These are phyloP conservation scores for Crotophaga sulcirostris DNA, from an alignment of 2,113 vertebrate species.

Conservation along the genomic window DNA sequence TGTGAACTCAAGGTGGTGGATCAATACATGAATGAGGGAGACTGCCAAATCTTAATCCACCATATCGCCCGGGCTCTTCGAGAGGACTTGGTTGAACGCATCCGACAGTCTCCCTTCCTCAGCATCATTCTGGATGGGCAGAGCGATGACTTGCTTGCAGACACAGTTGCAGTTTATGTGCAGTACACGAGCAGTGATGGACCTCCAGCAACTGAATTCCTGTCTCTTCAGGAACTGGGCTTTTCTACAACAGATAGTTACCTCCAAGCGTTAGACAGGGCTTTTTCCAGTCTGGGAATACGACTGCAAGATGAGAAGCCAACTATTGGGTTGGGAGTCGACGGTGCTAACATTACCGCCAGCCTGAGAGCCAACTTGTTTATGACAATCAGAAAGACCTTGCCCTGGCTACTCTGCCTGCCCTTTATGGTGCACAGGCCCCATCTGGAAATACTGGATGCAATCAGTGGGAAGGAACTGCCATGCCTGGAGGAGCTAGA, in stretches of 20 bases:
- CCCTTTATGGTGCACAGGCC: slow-evolving; percentile 94
- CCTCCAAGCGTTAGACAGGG: slow-evolving; percentile 89
- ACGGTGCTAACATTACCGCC: slow-evolving; percentile 88
- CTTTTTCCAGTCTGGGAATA: slow-evolving; percentile 87
- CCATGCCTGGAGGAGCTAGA: slow-evolving; percentile 94
- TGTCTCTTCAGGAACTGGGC: slow-evolving; percentile 89
- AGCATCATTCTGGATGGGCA: slow-evolving; percentile 94
- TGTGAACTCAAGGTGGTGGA: slow-evolving; percentile 96
- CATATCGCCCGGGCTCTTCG: slow-evolving; percentile 89
- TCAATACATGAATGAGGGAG: slow-evolving; percentile 96
- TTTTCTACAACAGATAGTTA: slow-evolving; percentile 89
- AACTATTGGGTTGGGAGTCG: slow-evolving; percentile 87
- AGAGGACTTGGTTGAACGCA: slow-evolving; percentile 91
- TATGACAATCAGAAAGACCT: slow-evolving; percentile 88
- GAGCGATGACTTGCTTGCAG: slow-evolving; percentile 87
- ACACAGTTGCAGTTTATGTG: slow-evolving; percentile 90
- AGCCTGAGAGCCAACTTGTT: slow-evolving; percentile 88
- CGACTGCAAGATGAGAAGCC: slow-evolving; percentile 87
- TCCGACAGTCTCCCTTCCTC: slow-evolving; percentile 91
- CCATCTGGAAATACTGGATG: slow-evolving; percentile 91
- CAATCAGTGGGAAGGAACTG: slow-evolving; percentile 93
- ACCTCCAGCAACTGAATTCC: slow-evolving; percentile 87
- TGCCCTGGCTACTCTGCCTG: slow-evolving; percentile 92
- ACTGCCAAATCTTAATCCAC: slow-evolving; percentile 92
- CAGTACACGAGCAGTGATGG: slow-evolving; percentile 90